Evolutionary conservation across 2,888 invertebrate species (phyloP), one percentile per base, ranked within the genome.

Genomic region (Caenorhabditis panamensis): DNA sequence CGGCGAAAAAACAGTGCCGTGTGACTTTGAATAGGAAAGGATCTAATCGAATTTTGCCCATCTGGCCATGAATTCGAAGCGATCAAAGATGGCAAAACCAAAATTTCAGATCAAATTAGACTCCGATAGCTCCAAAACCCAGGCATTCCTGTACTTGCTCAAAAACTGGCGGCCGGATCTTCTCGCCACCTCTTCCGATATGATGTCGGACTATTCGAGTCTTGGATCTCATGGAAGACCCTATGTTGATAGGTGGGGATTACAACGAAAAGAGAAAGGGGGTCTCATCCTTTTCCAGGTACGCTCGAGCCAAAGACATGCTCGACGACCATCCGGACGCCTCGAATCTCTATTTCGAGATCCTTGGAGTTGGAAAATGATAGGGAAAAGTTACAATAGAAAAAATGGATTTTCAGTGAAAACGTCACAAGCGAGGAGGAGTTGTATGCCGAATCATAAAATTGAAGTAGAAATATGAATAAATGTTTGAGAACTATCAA

Each of bases 101-200:
- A n/a, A 20, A 53, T 67, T 79, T 18, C 64, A 84, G 83, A 79
- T 87, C 53, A 67, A 75, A 36, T 54, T 82, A 36, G 59, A 59
- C 1, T 54, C 51, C 2, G 81, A 84, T 18, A 58, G 59, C 6
- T 54, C 59, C 0, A 49, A 61, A 11, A 36, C 53, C 4, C 59
- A 68, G 18, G 87, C 86, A 0, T 86, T 76, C 78, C 66, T 86
- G 51, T 88, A 88, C 53, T 58, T 88, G 47, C 63, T 88, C 41
- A 83, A 80, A 8, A 72, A 61, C 5, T 88, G 87, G 86, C 72
- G 83, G 5, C 47, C 69, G 0, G 82, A 86, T 41, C 79, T 88
- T 11, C 69, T 82, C 11, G 49, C 47, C 1, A 76, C 75, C 6
- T 80, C 81, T 4, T 68, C 83, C 0, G 72, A 62, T 2, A 62